Evolutionary conservation across 2,888 invertebrate genomes (phyloP).

Genomic region (Eupithecia vulgata): DNA sequence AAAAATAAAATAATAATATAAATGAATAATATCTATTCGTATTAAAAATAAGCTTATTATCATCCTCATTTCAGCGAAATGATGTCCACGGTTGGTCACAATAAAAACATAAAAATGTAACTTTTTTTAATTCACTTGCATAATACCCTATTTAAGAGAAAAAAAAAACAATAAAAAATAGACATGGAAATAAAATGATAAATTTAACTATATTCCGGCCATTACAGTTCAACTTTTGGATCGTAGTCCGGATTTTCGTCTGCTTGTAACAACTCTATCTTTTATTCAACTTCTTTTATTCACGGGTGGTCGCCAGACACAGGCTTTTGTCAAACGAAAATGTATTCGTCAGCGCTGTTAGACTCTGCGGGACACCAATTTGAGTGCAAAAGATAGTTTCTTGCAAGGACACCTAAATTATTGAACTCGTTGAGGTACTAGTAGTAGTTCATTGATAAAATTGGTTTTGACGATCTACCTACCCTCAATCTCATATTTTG

Average conservation of each 20-base stretch:
- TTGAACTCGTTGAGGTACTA: background rate
- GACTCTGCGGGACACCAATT: slow-evolving; percentile 53
- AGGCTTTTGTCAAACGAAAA: slow-evolving; percentile 62
- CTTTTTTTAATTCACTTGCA: too few relatives aligned
- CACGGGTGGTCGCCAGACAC: slow-evolving; percentile 71
- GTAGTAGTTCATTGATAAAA: background rate
- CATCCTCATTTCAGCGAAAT: background rate
- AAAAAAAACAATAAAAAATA: background rate
- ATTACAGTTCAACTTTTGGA: background rate
- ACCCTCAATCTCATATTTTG: background rate
- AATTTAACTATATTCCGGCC: background rate
- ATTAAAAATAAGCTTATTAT: too few relatives aligned
- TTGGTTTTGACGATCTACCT: background rate
- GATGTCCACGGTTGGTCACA: too few relatives aligned
- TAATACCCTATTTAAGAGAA: too few relatives aligned
- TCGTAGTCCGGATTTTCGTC: background rate
- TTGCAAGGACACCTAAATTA: slow-evolving; percentile 29
- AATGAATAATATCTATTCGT: too few relatives aligned
- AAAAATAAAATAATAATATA: too few relatives aligned
- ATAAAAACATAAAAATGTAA: too few relatives aligned
- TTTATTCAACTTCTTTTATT: slow-evolving; percentile 57
- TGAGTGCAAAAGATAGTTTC: slow-evolving; percentile 28
- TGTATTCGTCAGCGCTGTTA: slow-evolving; percentile 70
- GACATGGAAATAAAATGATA: background rate
- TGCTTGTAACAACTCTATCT: slow-evolving; percentile 9